A percentile compares a stretch with the other conserved stretches of the same genome.
Evolutionary conservation across 2,888 invertebrate genomes (phyloP).

Genomic region (Orgyia antiqua): DNA sequence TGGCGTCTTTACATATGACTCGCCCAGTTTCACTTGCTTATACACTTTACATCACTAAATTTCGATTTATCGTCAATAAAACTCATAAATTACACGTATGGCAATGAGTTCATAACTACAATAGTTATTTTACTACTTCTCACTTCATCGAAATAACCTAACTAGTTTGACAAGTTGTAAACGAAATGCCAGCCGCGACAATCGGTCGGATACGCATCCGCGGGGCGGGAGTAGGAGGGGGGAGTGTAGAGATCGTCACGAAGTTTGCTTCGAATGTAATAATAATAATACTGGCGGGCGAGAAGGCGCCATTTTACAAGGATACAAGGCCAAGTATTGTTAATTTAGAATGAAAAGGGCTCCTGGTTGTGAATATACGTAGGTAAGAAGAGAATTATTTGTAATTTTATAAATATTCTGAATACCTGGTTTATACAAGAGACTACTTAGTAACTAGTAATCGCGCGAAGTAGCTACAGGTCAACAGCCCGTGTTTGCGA

Average conservation of each 20-base stretch:
- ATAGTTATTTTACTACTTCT: slow-evolving; percentile 44
- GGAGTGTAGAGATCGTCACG: slow-evolving; percentile 73
- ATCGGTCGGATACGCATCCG: slow-evolving; percentile 75
- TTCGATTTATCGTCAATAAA: slow-evolving; percentile 27
- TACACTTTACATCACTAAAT: slow-evolving; percentile 35
- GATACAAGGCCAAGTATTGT: slow-evolving; percentile 71
- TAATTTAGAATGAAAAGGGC: slow-evolving; percentile 48
- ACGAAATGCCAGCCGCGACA: slow-evolving; percentile 72
- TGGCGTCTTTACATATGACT: slow-evolving; percentile 78
- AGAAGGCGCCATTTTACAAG: slow-evolving; percentile 77
- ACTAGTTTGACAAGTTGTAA: slow-evolving; percentile 76
- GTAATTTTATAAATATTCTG: slow-evolving; percentile 26
- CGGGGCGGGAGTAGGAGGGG: slow-evolving; percentile 31
- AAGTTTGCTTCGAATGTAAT: slow-evolving; percentile 76
- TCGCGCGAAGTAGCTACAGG: slow-evolving; percentile 51
- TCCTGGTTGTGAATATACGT: slow-evolving; percentile 21
- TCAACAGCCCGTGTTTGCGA: slow-evolving; percentile 69
- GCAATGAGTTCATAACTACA: slow-evolving; percentile 41
- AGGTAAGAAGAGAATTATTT: slow-evolving; percentile 18
- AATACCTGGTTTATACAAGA: slow-evolving; percentile 36
- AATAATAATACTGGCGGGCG: slow-evolving; percentile 65
- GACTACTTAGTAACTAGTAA: slow-evolving; percentile 42
- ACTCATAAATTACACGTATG: slow-evolving; percentile 50
- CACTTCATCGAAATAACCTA: slow-evolving; percentile 65
- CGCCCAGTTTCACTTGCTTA: slow-evolving; percentile 53